These are phyloP conservation scores for Anoura caudifer DNA, from an alignment of 2,113 vertebrate genomes.

Conservation along the genomic window DNA sequence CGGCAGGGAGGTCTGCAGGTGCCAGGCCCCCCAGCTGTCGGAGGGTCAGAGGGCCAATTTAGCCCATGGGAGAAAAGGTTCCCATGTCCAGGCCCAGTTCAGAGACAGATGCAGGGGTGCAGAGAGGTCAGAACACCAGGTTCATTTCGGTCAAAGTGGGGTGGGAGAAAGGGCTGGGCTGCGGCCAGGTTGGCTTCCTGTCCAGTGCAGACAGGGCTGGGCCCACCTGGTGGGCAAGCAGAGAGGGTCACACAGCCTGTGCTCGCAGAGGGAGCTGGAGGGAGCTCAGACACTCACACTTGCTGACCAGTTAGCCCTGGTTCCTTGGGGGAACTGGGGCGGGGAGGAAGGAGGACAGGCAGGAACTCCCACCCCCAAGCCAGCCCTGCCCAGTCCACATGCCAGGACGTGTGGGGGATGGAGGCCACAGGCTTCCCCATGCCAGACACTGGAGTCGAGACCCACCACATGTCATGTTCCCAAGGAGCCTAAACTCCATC, in stretches of 20 bases:
- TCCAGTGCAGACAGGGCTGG: neutral
- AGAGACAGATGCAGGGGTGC: too few relatives aligned
- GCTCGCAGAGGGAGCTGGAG: neutral
- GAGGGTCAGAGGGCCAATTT: accelerated
- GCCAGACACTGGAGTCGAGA: accelerated
- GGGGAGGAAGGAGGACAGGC: neutral
- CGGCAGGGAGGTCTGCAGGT: accelerated
- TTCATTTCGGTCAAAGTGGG: accelerated
- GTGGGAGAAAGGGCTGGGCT: accelerated
- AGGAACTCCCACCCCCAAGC: too few relatives aligned
- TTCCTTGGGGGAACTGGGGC: accelerated
- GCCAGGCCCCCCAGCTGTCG: accelerated
- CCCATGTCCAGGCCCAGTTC: neutral
- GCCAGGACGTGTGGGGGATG: neutral
- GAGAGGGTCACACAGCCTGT: neutral
- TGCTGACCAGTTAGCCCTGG: neutral
- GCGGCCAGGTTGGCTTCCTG: neutral
- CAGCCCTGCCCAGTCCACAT: neutral
- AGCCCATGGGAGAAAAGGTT: neutral
- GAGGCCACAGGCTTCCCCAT: accelerated
- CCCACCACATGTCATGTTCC: accelerated
- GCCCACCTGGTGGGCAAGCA: neutral
- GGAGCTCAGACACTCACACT: neutral
- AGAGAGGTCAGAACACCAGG: accelerated
- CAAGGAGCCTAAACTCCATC: accelerated